phyloP scores from a whole-genome alignment of 2,113 vertebrate genomes.

The Furnarius figulus region DNA sequence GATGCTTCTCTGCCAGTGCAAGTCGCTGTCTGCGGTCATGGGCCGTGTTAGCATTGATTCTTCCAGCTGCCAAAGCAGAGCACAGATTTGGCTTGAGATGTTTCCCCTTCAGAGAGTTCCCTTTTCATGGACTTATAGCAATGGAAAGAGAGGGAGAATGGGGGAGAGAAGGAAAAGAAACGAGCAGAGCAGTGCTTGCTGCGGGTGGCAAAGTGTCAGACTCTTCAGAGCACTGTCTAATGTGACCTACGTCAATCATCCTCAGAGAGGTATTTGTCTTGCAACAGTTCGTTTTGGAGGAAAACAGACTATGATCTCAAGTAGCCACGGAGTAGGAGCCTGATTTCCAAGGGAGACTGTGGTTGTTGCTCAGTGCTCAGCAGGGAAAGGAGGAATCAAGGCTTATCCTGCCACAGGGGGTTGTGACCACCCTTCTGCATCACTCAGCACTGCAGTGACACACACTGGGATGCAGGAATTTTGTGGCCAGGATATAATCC shows the following conservation, averaged over 20 bases:
- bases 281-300: constrained; percentile 56
- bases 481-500: not conserved
- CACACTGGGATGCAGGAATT: too few relatives aligned
- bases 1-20: not conserved
- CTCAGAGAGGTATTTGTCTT: constrained; percentile 58
- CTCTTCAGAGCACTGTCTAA: not conserved
- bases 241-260: constrained; percentile 48
- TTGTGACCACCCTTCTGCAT: not conserved
- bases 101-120: not conserved
- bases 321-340: constrained; percentile 25
- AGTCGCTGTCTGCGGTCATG: not conserved
- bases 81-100: not conserved
- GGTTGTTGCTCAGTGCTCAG: not conserved
- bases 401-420: not conserved
- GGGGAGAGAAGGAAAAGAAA: not conserved
- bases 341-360: not conserved
- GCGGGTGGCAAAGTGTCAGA: not conserved
- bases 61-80: constrained; percentile 46
- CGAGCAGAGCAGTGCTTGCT: not conserved
- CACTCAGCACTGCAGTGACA: rapidly evolving
- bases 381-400: not conserved
- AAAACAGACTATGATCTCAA: constrained; percentile 57
- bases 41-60: not conserved
- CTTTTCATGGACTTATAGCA: not conserved
- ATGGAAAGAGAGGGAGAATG: not conserved